Evolutionary conservation across 1,140 invertebrate species (phyloP).

Genomic region (Megalonaias nervosa): DNA sequence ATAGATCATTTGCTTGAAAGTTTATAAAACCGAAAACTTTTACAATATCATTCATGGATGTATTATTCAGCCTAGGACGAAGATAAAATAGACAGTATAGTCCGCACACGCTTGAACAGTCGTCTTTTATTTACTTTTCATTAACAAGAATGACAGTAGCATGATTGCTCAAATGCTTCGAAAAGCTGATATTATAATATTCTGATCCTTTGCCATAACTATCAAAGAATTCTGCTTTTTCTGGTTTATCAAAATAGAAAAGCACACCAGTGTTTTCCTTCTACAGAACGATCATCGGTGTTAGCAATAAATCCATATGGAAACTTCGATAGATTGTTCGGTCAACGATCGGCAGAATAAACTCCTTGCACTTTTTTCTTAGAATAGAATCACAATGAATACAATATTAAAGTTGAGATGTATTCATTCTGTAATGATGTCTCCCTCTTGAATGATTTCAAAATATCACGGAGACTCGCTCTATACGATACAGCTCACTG

Average conservation of each 20-base stretch:
- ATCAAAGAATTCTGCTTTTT: constrained; percentile 22
- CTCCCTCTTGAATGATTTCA: constrained; percentile 22
- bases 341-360: constrained; percentile 19
- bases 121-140: constrained; percentile 14
- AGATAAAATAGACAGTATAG: constrained; percentile 28
- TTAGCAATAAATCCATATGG: constrained; percentile 27
- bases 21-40: constrained; percentile 4
- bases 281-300: constrained; percentile 15
- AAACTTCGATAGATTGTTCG: not conserved
- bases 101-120: constrained; percentile 14
- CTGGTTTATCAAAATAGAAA: constrained; percentile 11
- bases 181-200: constrained; percentile 12
- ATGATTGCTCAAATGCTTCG: not conserved
- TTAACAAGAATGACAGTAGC: constrained; percentile 3
- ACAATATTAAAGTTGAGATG: constrained; percentile 14
- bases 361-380: constrained; percentile 10
- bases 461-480: constrained; percentile 22
- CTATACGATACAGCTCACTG: constrained; percentile 20
- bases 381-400: constrained; percentile 18
- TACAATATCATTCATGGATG: constrained; percentile 6
- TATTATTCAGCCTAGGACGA: constrained; percentile 12
- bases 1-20: constrained; percentile 11
- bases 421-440: constrained; percentile 18
- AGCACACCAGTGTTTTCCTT: constrained; percentile 21
- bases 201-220: constrained; percentile 6